Base-by-base conservation (phyloP, 2,113 vertebrate genomes). In the Aspiorhynchus laticeps region DNA sequence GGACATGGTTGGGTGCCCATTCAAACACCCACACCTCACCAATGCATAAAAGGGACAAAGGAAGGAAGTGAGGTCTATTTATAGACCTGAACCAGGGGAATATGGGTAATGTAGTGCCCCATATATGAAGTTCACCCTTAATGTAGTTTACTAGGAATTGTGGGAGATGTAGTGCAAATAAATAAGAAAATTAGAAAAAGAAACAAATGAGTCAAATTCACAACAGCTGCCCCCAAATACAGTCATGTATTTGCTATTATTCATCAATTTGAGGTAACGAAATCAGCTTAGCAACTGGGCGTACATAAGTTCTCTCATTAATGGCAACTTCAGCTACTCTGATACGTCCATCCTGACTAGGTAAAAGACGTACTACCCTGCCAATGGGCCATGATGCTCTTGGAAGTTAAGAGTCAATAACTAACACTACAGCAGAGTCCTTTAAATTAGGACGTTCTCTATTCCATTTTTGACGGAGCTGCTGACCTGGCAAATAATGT, bases 331-430 rank as follows among this genome's bases (percentile, higher is more conserved):
- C 65, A 7, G 28, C 65, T 15, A 15, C 28, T 69, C 65, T 67
- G 14, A 67, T 26, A 14, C 12, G 63, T 14, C 26, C 11, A 67
- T 67, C 63, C 63, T 69, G 65, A 69, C 65, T 69, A 31, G 65
- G 65, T 69, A 33, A 31, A 15, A 33, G 65, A 6, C 12, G 12
- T 33, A 69, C 28, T 17, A 33, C 14, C 12, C 28, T 69, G 12
- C 65, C 28, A 69, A 69, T 15, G 15, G 65, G 65, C 65, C 65
- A 69, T 69, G 65, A 69, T 69, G 65, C 65, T 69, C 28, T 15
- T 69, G 65, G 65, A 15, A 69, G 65, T 15, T 69, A 28, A 15
- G 65, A 4, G 33, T 33, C 65, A 15, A 73, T 73, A 38, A 38
- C 69, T 38, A 73, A 38, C 7, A 73, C 69, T 7, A 73, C 33